Conservation (phyloP, 2,797 vertebrate species). For the Tympanoctomys barrerae region DNA sequence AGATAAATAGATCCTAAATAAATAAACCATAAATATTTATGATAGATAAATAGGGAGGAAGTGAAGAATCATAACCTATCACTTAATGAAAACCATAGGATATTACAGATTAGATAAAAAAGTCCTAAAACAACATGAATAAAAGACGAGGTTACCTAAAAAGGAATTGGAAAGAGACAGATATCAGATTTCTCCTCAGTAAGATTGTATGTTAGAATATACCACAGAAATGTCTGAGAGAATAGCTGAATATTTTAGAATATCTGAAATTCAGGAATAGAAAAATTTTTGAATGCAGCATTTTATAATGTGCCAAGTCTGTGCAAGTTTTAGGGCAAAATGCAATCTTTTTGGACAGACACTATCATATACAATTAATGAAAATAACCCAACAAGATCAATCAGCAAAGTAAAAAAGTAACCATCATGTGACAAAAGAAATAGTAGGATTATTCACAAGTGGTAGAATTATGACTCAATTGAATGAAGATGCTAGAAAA, state of each 20-base stretch:
- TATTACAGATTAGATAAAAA: not conserved
- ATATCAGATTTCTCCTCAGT: not conserved
- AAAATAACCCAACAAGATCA: not conserved
- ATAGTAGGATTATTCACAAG: not conserved
- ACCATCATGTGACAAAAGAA: not conserved
- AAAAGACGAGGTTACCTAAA: not conserved
- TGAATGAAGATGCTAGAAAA: not conserved
- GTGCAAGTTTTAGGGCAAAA: not conserved
- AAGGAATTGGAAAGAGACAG: not conserved
- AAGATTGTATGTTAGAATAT: not conserved
- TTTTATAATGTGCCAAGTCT: not conserved
- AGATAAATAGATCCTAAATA: not conserved
- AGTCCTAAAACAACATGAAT: not conserved
- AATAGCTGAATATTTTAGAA: not conserved
- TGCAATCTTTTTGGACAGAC: not conserved
- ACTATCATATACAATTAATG: not conserved
- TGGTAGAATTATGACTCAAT: not conserved
- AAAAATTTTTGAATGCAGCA: not conserved
- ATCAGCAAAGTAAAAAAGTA: conserved; percentile 21
- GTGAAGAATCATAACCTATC: not conserved
- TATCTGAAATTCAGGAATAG: not conserved
- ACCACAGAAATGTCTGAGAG: not conserved
- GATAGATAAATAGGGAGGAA: not conserved
- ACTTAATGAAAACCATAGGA: not conserved
- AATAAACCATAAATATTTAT: not conserved